phyloP scores from a whole-genome alignment of 1,140 invertebrate genomes.

The Heterodera schachtii region DNA sequence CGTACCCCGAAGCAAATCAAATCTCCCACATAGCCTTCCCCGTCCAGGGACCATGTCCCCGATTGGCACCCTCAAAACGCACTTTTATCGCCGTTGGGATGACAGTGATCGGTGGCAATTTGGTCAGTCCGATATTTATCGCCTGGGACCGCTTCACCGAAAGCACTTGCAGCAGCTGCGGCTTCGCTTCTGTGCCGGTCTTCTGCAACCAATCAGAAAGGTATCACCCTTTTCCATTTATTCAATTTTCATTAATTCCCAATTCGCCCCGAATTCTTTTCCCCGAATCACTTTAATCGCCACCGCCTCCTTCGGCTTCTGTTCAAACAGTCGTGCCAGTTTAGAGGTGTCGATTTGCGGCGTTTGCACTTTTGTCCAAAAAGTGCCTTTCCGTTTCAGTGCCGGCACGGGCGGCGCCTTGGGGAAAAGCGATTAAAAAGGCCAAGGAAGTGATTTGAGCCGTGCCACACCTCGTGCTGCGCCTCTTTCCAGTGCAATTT shows the following conservation, averaged over 20 bases:
- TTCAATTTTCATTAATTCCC: no score
- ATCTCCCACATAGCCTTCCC: no score
- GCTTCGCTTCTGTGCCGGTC: constrained; percentile 79
- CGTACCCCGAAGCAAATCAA: no score
- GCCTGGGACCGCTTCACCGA: constrained; percentile 97
- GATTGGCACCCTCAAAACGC: background rate
- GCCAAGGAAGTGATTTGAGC: no score
- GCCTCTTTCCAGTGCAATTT: constrained; percentile 97
- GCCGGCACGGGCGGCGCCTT: constrained; percentile 75
- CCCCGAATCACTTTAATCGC: background rate
- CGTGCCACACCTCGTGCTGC: constrained; percentile 71
- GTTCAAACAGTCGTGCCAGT: constrained; percentile 95
- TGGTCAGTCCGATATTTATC: constrained; percentile 99
- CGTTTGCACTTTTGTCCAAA: constrained; percentile 89
- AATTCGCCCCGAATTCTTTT: background rate
- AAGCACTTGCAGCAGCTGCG: constrained; percentile 88
- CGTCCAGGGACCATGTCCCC: no score
- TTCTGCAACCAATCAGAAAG: constrained; percentile 48
- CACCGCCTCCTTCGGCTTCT: constrained; percentile 84
- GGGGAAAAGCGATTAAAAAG: no score
- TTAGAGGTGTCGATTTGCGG: constrained; percentile 83
- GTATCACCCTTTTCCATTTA: background rate
- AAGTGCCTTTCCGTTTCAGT: constrained; percentile 75
- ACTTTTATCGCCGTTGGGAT: constrained; percentile 89
- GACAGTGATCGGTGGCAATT: constrained; percentile 86